Conservation (phyloP, 64 coral and sea anemone genomes). For the Pachyseris speciosa region DNA sequence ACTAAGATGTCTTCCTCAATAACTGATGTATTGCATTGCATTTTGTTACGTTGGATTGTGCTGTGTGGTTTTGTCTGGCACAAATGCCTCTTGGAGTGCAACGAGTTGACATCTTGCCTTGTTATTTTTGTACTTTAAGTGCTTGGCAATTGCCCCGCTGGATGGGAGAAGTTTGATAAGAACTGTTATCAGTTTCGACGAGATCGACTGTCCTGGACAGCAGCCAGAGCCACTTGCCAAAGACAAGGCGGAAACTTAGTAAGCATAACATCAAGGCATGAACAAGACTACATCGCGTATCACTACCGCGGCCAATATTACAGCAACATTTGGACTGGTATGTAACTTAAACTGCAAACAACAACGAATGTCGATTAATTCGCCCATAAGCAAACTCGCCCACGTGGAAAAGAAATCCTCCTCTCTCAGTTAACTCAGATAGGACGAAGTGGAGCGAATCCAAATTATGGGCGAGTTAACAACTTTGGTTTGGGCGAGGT, state of each 20-base stretch:
- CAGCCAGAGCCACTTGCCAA: conserved; percentile 53
- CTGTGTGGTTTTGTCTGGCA: too few relatives aligned
- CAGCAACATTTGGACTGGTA: conserved; percentile 83
- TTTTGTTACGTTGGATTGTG: too few relatives aligned
- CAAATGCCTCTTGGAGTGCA: too few relatives aligned
- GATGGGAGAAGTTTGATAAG: conserved; percentile 79
- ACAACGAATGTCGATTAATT: too few relatives aligned
- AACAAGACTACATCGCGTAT: conserved; percentile 81
- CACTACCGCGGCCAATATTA: conserved; percentile 35
- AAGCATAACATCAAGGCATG: conserved; percentile 70
- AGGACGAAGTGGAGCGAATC: too few relatives aligned
- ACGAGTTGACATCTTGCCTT: neutral
- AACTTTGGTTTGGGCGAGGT: neutral
- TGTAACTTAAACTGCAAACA: neutral
- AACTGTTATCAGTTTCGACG: conserved; percentile 82
- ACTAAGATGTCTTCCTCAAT: too few relatives aligned
- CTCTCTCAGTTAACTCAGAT: too few relatives aligned
- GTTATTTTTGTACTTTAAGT: conserved; percentile 34
- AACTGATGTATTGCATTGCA: too few relatives aligned
- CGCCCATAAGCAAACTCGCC: too few relatives aligned
- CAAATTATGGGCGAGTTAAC: too few relatives aligned
- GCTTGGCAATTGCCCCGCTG: conserved; percentile 70
- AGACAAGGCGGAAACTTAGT: conserved; percentile 79
- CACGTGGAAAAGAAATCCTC: too few relatives aligned
- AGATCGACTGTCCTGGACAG: conserved; percentile 36